Percentiles rank a stretch among this genome's conserved stretches.
Conservation (phyloP, 2,113 vertebrate species). For the Dinomys branickii region DNA sequence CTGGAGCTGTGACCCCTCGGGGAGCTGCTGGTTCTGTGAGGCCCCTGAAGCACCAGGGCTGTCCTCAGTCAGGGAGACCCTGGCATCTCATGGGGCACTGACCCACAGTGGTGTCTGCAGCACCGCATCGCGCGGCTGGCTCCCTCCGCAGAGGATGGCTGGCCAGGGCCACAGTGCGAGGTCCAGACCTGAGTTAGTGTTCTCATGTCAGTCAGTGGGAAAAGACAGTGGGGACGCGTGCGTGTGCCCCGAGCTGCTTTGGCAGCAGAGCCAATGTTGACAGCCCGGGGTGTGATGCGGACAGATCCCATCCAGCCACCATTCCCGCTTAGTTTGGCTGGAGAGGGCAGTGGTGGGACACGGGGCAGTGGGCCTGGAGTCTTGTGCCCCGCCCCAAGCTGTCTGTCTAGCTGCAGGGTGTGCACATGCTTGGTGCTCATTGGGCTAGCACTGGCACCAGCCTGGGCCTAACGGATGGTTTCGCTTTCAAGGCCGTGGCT, state of each 20-base stretch:
- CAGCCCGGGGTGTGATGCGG: rapidly evolving
- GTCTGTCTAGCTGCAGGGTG: rapidly evolving
- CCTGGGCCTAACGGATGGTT: not conserved
- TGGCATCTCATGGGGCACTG: not conserved
- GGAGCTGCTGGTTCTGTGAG: rapidly evolving
- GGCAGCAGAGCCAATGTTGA: rapidly evolving
- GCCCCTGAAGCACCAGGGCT: rapidly evolving
- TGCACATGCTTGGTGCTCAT: rapidly evolving
- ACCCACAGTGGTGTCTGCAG: rapidly evolving
- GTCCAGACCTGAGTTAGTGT: rapidly evolving
- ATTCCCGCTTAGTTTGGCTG: rapidly evolving
- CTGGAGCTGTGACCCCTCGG: not conserved
- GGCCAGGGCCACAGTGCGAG: rapidly evolving
- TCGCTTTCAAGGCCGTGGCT: not conserved
- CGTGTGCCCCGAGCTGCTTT: not conserved
- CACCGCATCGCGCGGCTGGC: rapidly evolving
- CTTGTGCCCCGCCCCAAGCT: not conserved
- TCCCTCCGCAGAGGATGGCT: rapidly evolving
- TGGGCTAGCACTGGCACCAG: rapidly evolving
- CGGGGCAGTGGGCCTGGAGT: rapidly evolving
- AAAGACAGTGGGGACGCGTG: rapidly evolving
- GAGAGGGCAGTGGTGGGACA: rapidly evolving
- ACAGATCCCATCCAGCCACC: rapidly evolving
- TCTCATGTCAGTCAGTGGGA: rapidly evolving
- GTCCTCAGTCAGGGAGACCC: not conserved